Evolutionary conservation across 2,113 vertebrate species (phyloP).

Genomic region (Buteo buteo): DNA sequence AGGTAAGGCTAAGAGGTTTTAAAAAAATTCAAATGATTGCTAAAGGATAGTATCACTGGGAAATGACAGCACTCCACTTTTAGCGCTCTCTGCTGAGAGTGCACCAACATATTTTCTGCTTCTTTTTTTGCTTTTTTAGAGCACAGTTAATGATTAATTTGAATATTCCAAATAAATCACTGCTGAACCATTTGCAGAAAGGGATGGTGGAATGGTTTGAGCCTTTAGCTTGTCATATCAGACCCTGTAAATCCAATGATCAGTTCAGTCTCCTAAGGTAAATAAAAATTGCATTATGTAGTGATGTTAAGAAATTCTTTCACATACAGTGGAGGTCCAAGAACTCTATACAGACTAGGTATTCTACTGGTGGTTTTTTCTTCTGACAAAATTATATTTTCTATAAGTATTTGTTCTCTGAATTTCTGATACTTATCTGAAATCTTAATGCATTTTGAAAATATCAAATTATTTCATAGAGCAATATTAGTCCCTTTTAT

Average conservation of each 20-base stretch:
- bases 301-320: neutral
- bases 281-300: neutral
- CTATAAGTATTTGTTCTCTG: neutral
- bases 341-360: neutral
- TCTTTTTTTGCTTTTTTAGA: neutral
- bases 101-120: neutral
- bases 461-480: neutral
- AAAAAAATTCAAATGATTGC: neutral
- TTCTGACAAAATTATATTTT: neutral
- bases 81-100: neutral
- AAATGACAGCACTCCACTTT: neutral
- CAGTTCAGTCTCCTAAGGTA: neutral
- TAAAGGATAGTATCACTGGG: neutral
- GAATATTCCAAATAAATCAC: neutral
- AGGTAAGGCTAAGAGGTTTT: neutral
- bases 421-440: neutral
- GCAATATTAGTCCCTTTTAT: neutral
- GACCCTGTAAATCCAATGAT: neutral
- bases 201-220: neutral
- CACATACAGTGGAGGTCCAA: neutral
- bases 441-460: neutral
- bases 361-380: neutral
- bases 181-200: neutral
- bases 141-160: neutral
- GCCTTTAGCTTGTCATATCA: neutral